Evolutionary conservation across 2,888 invertebrate species (phyloP).

Genomic region (Smittia sp.): DNA sequence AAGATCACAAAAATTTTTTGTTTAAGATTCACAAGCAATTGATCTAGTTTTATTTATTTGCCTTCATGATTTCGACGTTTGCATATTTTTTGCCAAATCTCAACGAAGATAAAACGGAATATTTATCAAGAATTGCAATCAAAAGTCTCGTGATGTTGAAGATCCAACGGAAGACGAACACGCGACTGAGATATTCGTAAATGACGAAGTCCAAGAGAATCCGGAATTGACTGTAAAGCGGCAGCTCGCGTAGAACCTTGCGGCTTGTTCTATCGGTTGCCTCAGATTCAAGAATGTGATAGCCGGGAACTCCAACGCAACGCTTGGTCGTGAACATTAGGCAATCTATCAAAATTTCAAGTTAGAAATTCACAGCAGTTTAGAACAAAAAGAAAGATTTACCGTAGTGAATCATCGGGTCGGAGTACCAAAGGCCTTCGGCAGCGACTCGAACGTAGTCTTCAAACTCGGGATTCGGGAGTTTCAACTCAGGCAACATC

Average conservation of each 20-base stretch:
- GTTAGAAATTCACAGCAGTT: not conserved
- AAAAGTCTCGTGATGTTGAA: not conserved
- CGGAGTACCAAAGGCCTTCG: not conserved
- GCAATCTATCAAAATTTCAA: not conserved
- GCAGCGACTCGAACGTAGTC: not conserved
- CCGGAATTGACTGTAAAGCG: not conserved
- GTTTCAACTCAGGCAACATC: not conserved
- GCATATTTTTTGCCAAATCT: not conserved
- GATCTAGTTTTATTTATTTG: constrained; percentile 42
- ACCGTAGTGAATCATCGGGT: not conserved
- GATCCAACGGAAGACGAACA: not conserved
- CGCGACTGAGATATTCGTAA: not conserved
- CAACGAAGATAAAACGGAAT: not conserved
- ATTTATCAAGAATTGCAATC: not conserved
- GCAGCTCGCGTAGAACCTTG: not conserved
- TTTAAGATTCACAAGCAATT: too few species aligned
- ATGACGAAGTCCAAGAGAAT: not conserved
- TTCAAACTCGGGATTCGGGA: not conserved
- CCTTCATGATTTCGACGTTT: not conserved
- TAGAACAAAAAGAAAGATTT: not conserved
- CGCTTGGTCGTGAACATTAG: not conserved
- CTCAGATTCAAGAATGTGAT: not conserved
- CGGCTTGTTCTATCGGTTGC: not conserved
- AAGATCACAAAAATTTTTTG: too few species aligned
- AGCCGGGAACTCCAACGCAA: not conserved